A percentile compares a stretch with the other conserved stretches of the same genome.
These are phyloP conservation scores for Heliopora coerulea DNA, from an alignment of 92 coral and sea anemone genomes.

Conservation along the genomic window DNA sequence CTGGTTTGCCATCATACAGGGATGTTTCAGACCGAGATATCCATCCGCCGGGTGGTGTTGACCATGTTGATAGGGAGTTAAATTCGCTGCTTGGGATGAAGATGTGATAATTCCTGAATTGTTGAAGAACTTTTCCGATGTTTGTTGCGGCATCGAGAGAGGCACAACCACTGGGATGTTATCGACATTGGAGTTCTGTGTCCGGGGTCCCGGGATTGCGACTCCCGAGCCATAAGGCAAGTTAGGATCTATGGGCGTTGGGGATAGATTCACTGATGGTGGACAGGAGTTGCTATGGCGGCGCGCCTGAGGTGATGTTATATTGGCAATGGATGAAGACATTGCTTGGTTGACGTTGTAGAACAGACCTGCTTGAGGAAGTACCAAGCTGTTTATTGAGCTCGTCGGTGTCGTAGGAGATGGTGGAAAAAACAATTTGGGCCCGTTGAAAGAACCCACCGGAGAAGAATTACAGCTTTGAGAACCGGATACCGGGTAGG, in stretches of 20 bases:
- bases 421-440: conserved; percentile 17
- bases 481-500: conserved; percentile 8
- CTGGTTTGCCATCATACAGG: background rate
- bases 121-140: background rate
- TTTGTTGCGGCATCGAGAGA: background rate
- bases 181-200: background rate
- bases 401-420: conserved; percentile 9
- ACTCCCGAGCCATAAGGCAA: background rate
- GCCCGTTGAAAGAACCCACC: conserved; percentile 16
- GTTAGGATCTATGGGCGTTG: background rate
- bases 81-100: no score
- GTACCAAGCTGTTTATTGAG: conserved; percentile 1
- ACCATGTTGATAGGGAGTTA: no score
- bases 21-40: background rate
- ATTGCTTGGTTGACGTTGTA: conserved; percentile 5
- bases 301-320: background rate
- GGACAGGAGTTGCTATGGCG: conserved; percentile 35
- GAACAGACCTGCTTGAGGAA: conserved; percentile 7
- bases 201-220: background rate
- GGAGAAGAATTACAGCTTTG: conserved; percentile 17
- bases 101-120: background rate
- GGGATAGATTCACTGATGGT: conserved; percentile 26
- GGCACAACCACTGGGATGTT: background rate
- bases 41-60: background rate
- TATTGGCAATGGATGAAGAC: background rate